These are phyloP conservation scores for Emberiza fucata DNA, from an alignment of 2,113 vertebrate genomes.

Conservation along the genomic window DNA sequence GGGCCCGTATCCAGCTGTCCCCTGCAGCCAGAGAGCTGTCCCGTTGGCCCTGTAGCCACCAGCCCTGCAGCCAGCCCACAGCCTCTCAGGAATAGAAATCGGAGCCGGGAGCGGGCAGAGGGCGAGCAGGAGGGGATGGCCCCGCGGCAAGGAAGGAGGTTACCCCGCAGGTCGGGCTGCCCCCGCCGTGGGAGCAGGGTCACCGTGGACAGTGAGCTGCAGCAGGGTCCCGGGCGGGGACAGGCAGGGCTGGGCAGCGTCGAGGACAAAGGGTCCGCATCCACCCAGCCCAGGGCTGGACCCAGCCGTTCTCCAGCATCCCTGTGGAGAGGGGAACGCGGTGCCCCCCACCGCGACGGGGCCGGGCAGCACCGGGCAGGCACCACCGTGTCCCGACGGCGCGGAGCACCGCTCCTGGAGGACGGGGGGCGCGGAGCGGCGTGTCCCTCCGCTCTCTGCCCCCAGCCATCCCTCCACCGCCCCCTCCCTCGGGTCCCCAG, in stretches of 20 bases:
- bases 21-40: not conserved
- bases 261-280: not conserved
- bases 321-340: rapidly evolving
- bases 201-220: rapidly evolving
- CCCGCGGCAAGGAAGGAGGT: rapidly evolving
- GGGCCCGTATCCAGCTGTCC: not conserved
- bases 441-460: not conserved
- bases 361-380: too few relatives aligned
- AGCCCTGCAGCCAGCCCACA: not conserved
- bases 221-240: not conserved
- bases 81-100: conserved; percentile 9
- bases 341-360: not conserved
- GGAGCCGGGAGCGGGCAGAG: not conserved
- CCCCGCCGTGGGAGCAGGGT: rapidly evolving
- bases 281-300: not conserved
- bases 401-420: not conserved
- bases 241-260: not conserved
- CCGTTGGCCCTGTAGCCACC: not conserved
- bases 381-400: not conserved
- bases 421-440: rapidly evolving
- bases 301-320: not conserved
- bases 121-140: not conserved
- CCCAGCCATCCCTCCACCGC: not conserved
- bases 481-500: not conserved
- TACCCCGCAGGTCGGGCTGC: rapidly evolving